Conservation (phyloP, 2,888 invertebrate species). For the Cabera pusaria region DNA sequence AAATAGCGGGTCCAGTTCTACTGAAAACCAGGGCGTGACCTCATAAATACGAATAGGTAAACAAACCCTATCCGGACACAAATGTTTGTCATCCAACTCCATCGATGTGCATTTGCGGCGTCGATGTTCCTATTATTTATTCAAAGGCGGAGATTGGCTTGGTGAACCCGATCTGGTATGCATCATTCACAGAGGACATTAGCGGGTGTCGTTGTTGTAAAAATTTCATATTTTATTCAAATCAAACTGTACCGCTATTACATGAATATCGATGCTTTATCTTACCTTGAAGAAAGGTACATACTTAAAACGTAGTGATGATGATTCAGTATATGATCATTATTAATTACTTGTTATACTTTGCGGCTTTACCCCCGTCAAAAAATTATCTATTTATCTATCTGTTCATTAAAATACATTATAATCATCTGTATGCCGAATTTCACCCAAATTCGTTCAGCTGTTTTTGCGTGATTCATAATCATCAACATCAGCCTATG, state of each 20-base stretch:
- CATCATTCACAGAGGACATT: constrained; percentile 9
- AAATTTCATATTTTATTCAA: constrained; percentile 1
- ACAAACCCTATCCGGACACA: constrained; percentile 11
- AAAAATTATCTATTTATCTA: too few species aligned
- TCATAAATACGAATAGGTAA: constrained; percentile 13
- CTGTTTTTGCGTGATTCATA: too few species aligned
- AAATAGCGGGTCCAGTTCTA: constrained; percentile 5
- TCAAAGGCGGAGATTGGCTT: constrained; percentile 11
- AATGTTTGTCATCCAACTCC: constrained; percentile 21
- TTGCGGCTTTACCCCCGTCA: too few species aligned
- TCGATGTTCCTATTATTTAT: constrained; percentile 18
- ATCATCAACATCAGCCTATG: too few species aligned
- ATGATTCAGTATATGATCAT: too few species aligned
- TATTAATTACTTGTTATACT: too few species aligned
- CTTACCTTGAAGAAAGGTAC: too few species aligned
- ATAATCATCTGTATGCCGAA: too few species aligned
- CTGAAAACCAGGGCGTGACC: constrained; percentile 7
- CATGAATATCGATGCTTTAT: too few species aligned
- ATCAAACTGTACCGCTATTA: constrained; percentile 1
- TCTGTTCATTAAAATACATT: too few species aligned
- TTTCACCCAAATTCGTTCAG: too few species aligned
- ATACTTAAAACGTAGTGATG: too few species aligned
- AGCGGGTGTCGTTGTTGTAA: constrained; percentile 1
- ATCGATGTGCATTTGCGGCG: constrained; percentile 10
- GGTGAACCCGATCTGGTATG: constrained; percentile 5